Percentiles rank a stretch among this genome's conserved stretches.
phyloP scores from a whole-genome alignment of 2,797 vertebrate genomes.

The Tinamus major region DNA sequence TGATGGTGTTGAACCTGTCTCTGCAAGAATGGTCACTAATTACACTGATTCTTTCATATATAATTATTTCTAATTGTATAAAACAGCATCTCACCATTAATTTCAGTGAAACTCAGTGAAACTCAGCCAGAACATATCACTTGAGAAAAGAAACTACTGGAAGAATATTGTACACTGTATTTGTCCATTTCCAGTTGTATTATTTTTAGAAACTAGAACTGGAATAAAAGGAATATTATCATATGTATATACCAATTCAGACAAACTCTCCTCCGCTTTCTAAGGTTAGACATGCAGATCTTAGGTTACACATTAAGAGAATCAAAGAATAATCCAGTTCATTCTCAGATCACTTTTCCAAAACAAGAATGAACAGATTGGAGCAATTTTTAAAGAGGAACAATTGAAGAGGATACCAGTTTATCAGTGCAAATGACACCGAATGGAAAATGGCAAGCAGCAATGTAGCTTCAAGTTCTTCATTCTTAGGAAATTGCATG shows the following conservation, averaged over 20 bases:
- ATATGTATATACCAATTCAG: background rate
- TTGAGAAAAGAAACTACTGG: background rate
- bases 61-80: background rate
- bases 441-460: background rate
- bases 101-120: background rate
- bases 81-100: background rate
- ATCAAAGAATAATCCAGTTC: background rate
- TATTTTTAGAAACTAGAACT: conserved; percentile 27
- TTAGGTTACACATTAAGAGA: background rate
- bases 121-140: background rate
- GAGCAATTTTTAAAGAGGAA: background rate
- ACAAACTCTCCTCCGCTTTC: background rate
- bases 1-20: background rate
- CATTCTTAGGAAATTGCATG: background rate
- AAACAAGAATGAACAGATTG: background rate
- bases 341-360: background rate
- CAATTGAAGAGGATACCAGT: background rate
- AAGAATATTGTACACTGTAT: background rate
- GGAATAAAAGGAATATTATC: background rate
- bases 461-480: background rate
- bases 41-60: background rate
- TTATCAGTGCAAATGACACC: background rate
- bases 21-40: background rate
- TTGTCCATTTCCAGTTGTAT: background rate
- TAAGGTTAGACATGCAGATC: background rate